phyloP scores from a whole-genome alignment of 1,140 invertebrate species.

The Mycetomoellerius zeteki region DNA sequence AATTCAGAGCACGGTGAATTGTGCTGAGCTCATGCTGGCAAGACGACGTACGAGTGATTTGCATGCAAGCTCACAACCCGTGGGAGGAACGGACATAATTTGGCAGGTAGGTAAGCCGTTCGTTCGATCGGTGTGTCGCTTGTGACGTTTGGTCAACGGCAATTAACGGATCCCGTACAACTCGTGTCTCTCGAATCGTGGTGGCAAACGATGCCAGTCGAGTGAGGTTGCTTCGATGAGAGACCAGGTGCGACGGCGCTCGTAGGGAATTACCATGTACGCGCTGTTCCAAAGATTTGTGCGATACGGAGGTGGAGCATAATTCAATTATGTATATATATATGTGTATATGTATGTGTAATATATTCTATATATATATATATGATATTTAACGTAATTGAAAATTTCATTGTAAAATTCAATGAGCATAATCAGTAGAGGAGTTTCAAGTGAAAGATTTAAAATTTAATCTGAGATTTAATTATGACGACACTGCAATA shows the following conservation, averaged over 20 bases:
- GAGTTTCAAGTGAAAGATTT: conserved; percentile 21
- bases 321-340: conserved; percentile 10
- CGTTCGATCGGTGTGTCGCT: conserved; percentile 67
- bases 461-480: conserved; percentile 45
- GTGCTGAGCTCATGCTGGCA: conserved; percentile 79
- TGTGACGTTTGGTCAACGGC: conserved; percentile 68
- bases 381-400: neutral
- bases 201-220: neutral
- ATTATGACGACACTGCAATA: conserved; percentile 22
- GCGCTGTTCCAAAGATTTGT: neutral
- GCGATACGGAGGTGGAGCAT: neutral
- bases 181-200: neutral
- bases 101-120: conserved; percentile 71
- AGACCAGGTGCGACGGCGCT: neutral
- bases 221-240: conserved; percentile 11
- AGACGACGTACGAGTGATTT: conserved; percentile 77
- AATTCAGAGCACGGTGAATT: conserved; percentile 70
- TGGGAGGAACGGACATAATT: conserved; percentile 70
- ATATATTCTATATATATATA: no score
- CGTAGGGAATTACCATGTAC: conserved; percentile 8
- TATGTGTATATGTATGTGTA: neutral
- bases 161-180: conserved; percentile 66
- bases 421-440: conserved; percentile 20
- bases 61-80: conserved; percentile 70
- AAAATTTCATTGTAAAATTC: neutral